Base-by-base conservation (phyloP, 2,888 invertebrate species). In the Lutraria lutraria region DNA sequence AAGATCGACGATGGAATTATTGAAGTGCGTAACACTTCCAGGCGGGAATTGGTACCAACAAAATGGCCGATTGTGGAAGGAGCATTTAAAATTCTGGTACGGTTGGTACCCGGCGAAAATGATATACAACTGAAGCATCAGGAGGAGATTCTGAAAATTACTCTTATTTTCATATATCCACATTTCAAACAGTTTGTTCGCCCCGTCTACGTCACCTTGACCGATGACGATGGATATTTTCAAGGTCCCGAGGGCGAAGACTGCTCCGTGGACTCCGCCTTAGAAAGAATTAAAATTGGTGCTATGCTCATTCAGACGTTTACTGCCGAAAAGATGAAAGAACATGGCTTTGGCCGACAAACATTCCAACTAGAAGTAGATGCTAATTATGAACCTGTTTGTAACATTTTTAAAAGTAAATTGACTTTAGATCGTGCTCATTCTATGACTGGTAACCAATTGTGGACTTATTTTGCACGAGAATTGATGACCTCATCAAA, bases 401-500 rank as follows among this genome's bases (percentile, higher is more conserved):
- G 98, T 95, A 97, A 98, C 93, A 97, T 98, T 86, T 98, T 99
- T 97, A 97, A 97, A 93, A 98, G 98, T 95, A 97, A 97, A 90
- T 97, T 99, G 21, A 97, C 97, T 90, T 97, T 98, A 56, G 97
- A 98, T 86, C 97, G 98, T 95, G 98, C 98, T 0, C 97, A 98
- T 92, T 97, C 97, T 93, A 93, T 93, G 92, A 88, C 93, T 93
- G 98, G 98, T 95, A 97, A 98, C 82, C 98, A 98, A 93, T 96
- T 99, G 83, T 99, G 99, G 99, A 97, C 98, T 93, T 97, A 98
- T 96, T 98, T 99, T 96, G 99, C 98, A 0, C 97, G 98, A 92
- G 99, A 99, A 97, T 97, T 99, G 80, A 98, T 98, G 97, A 97
- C 97, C 87, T 98, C 95, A 60, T 98, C 95, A 56, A 89, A 93